These are phyloP conservation scores for Phoenoteleia sp. DNA, from an alignment of 2,888 invertebrate genomes.

Conservation along the genomic window DNA sequence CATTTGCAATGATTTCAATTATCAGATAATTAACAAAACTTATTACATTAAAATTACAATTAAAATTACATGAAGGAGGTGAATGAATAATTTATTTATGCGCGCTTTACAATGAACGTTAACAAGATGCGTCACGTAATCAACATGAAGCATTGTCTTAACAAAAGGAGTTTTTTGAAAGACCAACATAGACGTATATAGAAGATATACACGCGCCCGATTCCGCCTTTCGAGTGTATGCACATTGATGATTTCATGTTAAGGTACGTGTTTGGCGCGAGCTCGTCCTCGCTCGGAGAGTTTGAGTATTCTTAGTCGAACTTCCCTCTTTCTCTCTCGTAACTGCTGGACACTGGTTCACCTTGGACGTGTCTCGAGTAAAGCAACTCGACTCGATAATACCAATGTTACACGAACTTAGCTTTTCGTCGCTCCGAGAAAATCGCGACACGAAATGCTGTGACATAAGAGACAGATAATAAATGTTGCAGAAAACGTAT, in stretches of 20 bases:
- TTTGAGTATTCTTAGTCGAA: slow-evolving; percentile 64
- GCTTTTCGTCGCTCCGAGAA: slow-evolving; percentile 64
- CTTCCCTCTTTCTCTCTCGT: slow-evolving; percentile 63
- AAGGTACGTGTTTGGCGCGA: slow-evolving; percentile 38
- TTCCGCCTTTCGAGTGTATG: slow-evolving; percentile 12
- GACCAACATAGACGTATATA: not conserved
- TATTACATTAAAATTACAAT: too few relatives aligned
- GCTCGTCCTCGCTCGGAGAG: slow-evolving; percentile 54
- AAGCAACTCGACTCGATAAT: slow-evolving; percentile 66
- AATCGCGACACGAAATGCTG: slow-evolving; percentile 43
- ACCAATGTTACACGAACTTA: slow-evolving; percentile 53
- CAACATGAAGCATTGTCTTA: not conserved
- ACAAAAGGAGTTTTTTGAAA: not conserved
- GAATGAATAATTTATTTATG: too few relatives aligned
- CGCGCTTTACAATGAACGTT: too few relatives aligned
- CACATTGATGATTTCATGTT: slow-evolving; percentile 38
- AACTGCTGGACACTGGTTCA: slow-evolving; percentile 82
- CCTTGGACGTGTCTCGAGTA: slow-evolving; percentile 82
- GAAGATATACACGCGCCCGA: slow-evolving; percentile 11
- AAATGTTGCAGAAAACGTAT: slow-evolving; percentile 36
- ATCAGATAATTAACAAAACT: too few relatives aligned
- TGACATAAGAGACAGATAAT: slow-evolving; percentile 52
- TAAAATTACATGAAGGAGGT: too few relatives aligned
- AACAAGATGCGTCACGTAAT: not conserved
- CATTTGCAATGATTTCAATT: too few relatives aligned